Base-by-base conservation (phyloP, 2,888 invertebrate genomes). In the Uropetala carovei region DNA sequence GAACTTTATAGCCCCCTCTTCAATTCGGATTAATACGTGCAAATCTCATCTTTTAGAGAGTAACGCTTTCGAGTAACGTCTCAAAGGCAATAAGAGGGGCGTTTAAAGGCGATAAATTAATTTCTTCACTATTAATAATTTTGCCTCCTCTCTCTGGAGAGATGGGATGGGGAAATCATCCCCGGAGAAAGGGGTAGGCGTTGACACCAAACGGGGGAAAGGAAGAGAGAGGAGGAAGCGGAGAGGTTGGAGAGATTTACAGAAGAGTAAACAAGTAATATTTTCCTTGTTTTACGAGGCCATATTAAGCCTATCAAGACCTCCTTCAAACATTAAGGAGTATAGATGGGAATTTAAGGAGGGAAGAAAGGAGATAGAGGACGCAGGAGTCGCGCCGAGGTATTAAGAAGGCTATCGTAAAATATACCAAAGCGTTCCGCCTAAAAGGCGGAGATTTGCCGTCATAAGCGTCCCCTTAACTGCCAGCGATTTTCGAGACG, bases 271-370 rank as follows among this genome's bases (percentile, higher is more conserved):
- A 75, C 75, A 13, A 27, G 9, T 27, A 3, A 75, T 27, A 68
- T 75, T 75, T 75, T 75, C 27, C 14, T 27, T 43, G 22, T 75
- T 75, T 22, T 75, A 75, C 18, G 75, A 75, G 27, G 27, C 22
- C 75, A 11, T 27, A 10, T 27, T 27, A 75, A 75, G 75, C 75
- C 75, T 75, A 75, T 75, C 75, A 11, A 75, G 22, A 14, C 11
- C 27, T 27, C 27, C 22, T 75, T 27, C 75, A 75, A 75, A 75
- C 75, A 75, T 75, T 75, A 75, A 75, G 75, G 75, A 75, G 75
- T 13, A 27, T 75, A 27, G 75, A 75, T 27, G n/a, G 11, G 75
- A 75, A 75, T 75, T 75, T 27, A 27, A 75, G 75, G 27, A 27
- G 22, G 27, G 75, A 10, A 9, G 75, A 22, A n/a, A 1, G 3